phyloP scores from a whole-genome alignment of 2,797 vertebrate species.

The Brachymystax lenok region DNA sequence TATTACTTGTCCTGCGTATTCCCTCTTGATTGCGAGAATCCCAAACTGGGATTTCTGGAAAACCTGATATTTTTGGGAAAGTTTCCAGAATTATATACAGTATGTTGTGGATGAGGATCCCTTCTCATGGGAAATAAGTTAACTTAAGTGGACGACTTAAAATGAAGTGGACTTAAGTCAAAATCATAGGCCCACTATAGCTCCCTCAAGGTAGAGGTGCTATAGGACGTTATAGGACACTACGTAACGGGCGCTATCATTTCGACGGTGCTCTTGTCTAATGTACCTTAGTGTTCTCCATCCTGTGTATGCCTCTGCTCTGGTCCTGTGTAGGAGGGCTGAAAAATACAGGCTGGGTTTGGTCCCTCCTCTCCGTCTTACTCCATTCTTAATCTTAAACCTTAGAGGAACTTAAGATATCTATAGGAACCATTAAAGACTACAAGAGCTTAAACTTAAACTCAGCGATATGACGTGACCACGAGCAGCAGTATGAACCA shows the following conservation, averaged over 20 bases:
- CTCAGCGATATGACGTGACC: background rate
- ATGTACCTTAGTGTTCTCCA: slow-evolving; percentile 72
- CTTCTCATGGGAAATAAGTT: slow-evolving; percentile 34
- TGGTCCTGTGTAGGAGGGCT: slow-evolving; percentile 71
- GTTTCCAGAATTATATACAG: slow-evolving; percentile 12
- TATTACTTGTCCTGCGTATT: too few species aligned
- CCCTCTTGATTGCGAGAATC: too few species aligned
- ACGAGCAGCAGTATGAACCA: background rate
- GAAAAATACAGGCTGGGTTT: slow-evolving; percentile 78
- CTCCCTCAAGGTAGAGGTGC: slow-evolving; percentile 33
- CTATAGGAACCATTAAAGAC: slow-evolving; percentile 50
- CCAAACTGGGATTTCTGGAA: too few species aligned
- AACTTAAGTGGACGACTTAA: slow-evolving; percentile 47
- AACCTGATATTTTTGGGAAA: too few species aligned
- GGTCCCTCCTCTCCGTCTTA: slow-evolving; percentile 60
- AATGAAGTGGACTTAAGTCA: slow-evolving; percentile 66
- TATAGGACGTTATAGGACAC: slow-evolving; percentile 60
- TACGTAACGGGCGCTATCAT: slow-evolving; percentile 64
- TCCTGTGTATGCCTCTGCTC: slow-evolving; percentile 67
- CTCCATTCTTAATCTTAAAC: slow-evolving; percentile 59
- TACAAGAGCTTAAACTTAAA: slow-evolving; percentile 31
- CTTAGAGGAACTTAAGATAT: background rate
- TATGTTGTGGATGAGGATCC: slow-evolving; percentile 37
- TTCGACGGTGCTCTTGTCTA: slow-evolving; percentile 52
- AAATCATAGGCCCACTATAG: slow-evolving; percentile 64